Evolutionary conservation across 2,113 vertebrate species (phyloP), one percentile per base, ranked within the genome.

Genomic region (Hemiscyllium ocellatum): DNA sequence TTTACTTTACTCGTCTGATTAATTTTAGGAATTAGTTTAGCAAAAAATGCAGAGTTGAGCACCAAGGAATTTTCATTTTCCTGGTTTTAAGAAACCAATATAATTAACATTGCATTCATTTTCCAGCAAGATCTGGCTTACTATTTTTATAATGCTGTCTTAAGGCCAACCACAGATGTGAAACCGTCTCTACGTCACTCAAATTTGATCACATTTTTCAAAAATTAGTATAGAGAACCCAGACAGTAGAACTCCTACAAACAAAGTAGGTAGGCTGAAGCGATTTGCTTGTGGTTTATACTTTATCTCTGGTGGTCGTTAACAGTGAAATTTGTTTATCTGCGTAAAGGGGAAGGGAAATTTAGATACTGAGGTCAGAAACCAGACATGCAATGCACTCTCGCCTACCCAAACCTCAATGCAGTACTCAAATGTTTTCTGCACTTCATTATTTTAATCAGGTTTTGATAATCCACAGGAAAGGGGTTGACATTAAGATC

Each of bases 351-450:
- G 66, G 42, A 52, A 95, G 26, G 94, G 69, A 76, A 95, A 95
- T 95, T 72, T 52, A 95, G 68, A 52, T 33, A 26, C 66, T 95
- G 47, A 95, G 94, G 94, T 76, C 94, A 95, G 47, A 95, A 95
- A 95, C 94, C 94, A 95, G 94, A 95, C 22, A 7, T 52, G 26
- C 29, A 72, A 10, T 19, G 47, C 26, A 76, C 68, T 72, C 89
- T 70, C 4, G 47, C 42, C 94, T 72, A 76, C 42, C 69, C 66
- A 47, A 95, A 72, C 94, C 94, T 95, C 94, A 95, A 76, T 72
- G 76, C 93, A 94, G 93, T 94, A 26, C 19, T 0, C 24, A 94
- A 94, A 91, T 70, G 37, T 94, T 24, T 50, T 50, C 12, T 76
- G 94, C 94, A 95, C 6, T 72, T 95, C 13, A 29, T 66, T 66